Evolutionary conservation across 2,888 invertebrate genomes (phyloP).

Genomic region (Cosmopolites sordidus): DNA sequence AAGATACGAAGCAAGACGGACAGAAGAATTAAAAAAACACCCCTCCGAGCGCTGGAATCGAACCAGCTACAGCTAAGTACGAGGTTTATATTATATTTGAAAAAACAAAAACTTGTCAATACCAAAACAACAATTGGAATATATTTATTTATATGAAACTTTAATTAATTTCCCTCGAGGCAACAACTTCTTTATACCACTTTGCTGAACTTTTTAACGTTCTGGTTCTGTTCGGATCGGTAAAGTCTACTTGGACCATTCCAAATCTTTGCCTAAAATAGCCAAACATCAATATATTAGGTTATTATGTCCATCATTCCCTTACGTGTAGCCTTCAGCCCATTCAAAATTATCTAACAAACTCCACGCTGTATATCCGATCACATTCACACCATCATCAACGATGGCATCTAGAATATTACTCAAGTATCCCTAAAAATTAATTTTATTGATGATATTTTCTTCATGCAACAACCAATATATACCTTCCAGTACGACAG

Average conservation of each 20-base stretch:
- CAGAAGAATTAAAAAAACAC: too few relatives aligned
- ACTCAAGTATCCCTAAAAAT: constrained; percentile 26
- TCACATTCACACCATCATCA: constrained; percentile 28
- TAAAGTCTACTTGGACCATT: constrained; percentile 62
- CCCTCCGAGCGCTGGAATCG: too few relatives aligned
- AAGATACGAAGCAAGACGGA: too few relatives aligned
- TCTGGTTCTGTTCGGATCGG: constrained; percentile 54
- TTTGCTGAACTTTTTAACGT: constrained; percentile 60
- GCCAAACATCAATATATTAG: not conserved
- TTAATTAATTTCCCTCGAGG: constrained; percentile 1
- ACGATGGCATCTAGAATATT: constrained; percentile 23
- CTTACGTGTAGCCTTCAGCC: constrained; percentile 27
- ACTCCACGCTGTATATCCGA: constrained; percentile 30
- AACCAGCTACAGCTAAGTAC: too few relatives aligned
- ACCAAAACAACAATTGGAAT: too few relatives aligned
- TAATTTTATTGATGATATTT: not conserved
- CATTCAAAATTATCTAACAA: constrained; percentile 33
- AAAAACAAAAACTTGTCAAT: too few relatives aligned
- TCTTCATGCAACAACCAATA: not conserved
- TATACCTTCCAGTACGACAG: constrained; percentile 13
- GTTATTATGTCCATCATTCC: not conserved
- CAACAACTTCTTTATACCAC: constrained; percentile 49
- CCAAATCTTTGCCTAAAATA: constrained; percentile 63
- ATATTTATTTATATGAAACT: too few relatives aligned
- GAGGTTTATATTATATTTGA: too few relatives aligned